Evolutionary conservation across 2,113 vertebrate species (phyloP).

Genomic region (Neopipo cinnamomea): DNA sequence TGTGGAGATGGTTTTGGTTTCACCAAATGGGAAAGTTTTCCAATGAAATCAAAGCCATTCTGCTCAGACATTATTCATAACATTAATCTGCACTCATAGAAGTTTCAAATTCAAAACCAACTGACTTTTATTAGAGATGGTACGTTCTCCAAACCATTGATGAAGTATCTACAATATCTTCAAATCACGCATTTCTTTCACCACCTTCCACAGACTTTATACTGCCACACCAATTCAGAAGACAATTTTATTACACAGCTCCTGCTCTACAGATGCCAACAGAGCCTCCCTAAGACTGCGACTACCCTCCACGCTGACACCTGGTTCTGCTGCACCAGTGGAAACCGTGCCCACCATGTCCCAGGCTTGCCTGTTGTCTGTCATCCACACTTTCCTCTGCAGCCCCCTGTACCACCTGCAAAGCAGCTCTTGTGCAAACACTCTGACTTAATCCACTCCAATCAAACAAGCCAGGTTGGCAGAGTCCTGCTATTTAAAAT

Average conservation of each 20-base stretch:
- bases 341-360: not conserved
- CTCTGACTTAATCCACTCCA: not conserved
- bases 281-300: not conserved
- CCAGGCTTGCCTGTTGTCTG: not conserved
- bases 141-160: not conserved
- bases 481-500: not conserved
- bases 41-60: not conserved
- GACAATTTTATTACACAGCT: not conserved
- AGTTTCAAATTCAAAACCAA: not conserved
- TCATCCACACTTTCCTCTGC: not conserved
- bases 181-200: not conserved
- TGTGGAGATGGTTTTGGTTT: not conserved
- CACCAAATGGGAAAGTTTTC: not conserved
- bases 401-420: not conserved
- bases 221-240: not conserved
- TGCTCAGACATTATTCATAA: not conserved
- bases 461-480: not conserved
- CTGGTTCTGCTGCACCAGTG: not conserved
- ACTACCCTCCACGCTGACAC: accelerated
- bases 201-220: not conserved
- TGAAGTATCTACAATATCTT: not conserved
- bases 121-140: not conserved
- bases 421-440: not conserved
- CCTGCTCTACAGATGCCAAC: not conserved
- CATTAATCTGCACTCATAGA: not conserved